Percentiles rank a stretch among this genome's conserved stretches.
phyloP scores from a whole-genome alignment of 2,113 vertebrate species.

The Helogale parvula region DNA sequence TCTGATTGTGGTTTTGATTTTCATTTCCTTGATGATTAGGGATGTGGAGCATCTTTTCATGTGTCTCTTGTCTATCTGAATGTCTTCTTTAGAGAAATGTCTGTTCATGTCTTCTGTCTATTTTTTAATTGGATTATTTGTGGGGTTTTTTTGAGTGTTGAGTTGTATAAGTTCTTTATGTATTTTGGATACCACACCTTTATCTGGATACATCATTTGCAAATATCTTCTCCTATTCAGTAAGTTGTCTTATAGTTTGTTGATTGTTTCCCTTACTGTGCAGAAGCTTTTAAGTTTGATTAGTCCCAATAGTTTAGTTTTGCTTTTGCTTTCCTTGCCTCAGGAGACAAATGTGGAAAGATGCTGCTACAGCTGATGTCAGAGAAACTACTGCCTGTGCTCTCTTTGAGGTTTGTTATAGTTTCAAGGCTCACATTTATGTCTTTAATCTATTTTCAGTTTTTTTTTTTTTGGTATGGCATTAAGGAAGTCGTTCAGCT shows the following conservation, averaged over 20 bases:
- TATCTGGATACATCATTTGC: background rate
- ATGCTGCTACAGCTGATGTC: background rate
- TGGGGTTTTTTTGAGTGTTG: background rate
- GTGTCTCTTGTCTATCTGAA: background rate
- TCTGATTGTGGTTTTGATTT: background rate
- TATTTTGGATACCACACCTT: background rate
- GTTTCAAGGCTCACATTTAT: background rate
- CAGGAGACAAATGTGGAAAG: background rate
- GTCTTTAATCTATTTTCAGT: background rate
- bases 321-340: background rate
- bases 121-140: background rate
- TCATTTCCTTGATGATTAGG: background rate
- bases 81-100: background rate
- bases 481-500: too few species aligned
- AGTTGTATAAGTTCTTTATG: background rate
- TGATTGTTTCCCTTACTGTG: background rate
- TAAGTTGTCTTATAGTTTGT: background rate
- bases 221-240: background rate
- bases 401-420: background rate
- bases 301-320: background rate
- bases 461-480: background rate
- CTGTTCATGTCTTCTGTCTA: background rate
- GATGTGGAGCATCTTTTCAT: background rate
- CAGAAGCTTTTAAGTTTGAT: background rate
- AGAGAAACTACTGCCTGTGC: background rate